phyloP scores from a whole-genome alignment of 35 echinoderm and acorn worm species.

The Stichopus chloronotus region DNA sequence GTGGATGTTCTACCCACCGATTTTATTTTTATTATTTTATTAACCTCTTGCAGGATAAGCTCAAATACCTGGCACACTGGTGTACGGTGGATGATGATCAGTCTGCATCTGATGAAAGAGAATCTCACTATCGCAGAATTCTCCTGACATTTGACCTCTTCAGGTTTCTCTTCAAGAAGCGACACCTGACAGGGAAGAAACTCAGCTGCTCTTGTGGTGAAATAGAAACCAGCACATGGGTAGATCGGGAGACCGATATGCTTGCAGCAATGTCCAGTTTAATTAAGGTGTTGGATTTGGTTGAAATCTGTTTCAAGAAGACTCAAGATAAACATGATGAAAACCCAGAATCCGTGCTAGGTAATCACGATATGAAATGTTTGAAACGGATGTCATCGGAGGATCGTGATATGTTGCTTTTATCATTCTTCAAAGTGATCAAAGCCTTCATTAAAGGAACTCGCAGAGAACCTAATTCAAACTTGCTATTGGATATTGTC shows the following conservation, averaged over 20 bases:
- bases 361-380: background rate
- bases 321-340: background rate
- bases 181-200: background rate
- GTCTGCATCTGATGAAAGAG: background rate
- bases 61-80: background rate
- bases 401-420: conserved; percentile 8
- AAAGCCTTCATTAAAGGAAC: conserved; percentile 18
- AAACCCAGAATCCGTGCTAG: no score
- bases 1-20: no score
- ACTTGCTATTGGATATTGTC: background rate
- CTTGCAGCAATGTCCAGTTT: background rate
- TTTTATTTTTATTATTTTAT: background rate
- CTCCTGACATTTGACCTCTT: conserved; percentile 22
- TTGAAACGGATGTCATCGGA: background rate
- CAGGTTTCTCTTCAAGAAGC: conserved; percentile 5
- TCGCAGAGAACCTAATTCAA: background rate
- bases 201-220: background rate
- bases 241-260: no score
- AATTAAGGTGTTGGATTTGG: background rate
- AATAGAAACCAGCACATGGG: background rate
- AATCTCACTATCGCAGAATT: background rate
- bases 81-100: background rate
- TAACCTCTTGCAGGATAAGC: background rate
- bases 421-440: conserved; percentile 17
- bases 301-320: background rate